A percentile compares a stretch with the other conserved stretches of the same genome.
Conservation (phyloP, 2,113 vertebrate genomes). For the Hypomesus transpacificus region DNA sequence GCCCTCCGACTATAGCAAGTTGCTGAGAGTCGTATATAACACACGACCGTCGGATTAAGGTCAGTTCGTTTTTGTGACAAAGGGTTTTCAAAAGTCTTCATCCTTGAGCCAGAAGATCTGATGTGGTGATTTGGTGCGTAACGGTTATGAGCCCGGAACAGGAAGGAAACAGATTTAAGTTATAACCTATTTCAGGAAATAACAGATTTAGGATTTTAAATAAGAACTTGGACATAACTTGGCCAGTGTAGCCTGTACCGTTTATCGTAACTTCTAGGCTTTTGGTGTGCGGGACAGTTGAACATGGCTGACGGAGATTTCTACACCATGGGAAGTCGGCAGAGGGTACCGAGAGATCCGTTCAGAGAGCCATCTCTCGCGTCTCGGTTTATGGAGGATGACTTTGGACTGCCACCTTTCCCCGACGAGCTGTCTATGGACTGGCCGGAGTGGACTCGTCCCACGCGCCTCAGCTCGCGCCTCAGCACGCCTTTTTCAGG, state of each 20-base stretch:
- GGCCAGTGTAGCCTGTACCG: neutral
- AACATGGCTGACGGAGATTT: constrained; percentile 92
- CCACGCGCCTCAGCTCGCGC: constrained; percentile 78
- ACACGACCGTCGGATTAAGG: constrained; percentile 7
- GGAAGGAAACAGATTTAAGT: neutral
- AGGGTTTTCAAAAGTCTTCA: neutral
- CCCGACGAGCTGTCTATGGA: constrained; percentile 85
- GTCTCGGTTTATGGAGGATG: constrained; percentile 89
- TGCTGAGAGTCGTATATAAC: constrained; percentile 56
- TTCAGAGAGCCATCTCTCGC: constrained; percentile 83
- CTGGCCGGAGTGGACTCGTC: constrained; percentile 92
- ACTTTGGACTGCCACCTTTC: constrained; percentile 89
- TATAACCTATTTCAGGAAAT: neutral
- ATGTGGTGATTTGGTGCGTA: constrained; percentile 16
- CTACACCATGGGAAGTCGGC: constrained; percentile 73
- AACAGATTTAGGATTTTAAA: neutral
- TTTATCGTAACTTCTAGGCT: neutral
- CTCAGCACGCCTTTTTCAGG: constrained; percentile 76
- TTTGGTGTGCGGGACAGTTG: neutral
- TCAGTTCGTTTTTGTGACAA: neutral
- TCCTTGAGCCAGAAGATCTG: neutral
- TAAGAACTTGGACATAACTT: neutral
- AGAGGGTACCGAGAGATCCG: constrained; percentile 81
- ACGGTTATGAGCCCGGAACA: constrained; percentile 38
- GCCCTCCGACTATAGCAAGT: constrained; percentile 20